Evolutionary conservation across 1,140 invertebrate genomes (phyloP).

Genomic region (Trachelipus rathkii): DNA sequence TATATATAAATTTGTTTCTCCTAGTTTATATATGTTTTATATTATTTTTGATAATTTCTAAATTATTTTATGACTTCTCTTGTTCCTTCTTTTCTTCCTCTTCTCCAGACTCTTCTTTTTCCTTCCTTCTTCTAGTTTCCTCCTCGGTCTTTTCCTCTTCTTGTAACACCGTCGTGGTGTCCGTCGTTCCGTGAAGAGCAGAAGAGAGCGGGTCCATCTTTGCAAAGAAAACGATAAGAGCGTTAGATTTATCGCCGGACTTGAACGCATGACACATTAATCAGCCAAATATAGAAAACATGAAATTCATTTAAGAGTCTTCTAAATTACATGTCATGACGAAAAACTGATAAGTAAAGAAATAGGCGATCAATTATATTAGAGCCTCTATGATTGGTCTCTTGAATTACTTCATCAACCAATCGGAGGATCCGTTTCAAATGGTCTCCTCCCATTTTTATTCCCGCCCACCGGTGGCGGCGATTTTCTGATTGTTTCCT

Average conservation of each 20-base stretch:
- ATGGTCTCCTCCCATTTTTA: constrained; percentile 2
- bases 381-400: not conserved
- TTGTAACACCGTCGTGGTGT: too few species aligned
- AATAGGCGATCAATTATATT: constrained; percentile 13
- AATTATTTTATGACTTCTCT: too few species aligned
- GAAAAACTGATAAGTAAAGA: constrained; percentile 8
- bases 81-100: too few species aligned
- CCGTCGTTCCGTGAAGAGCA: too few species aligned
- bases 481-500: constrained; percentile 6
- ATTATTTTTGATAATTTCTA: too few species aligned
- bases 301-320: constrained; percentile 9
- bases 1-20: too few species aligned
- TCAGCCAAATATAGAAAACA: constrained; percentile 13
- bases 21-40: too few species aligned
- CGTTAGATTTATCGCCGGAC: not conserved
- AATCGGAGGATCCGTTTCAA: not conserved
- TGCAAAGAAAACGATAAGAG: not conserved
- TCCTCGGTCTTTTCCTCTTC: too few species aligned
- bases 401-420: constrained; percentile 4
- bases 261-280: constrained; percentile 10
- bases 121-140: too few species aligned
- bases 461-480: not conserved
- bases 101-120: too few species aligned
- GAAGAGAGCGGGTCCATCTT: too few species aligned
- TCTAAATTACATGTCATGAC: constrained; percentile 13